Percentiles rank a stretch among this genome's conserved stretches.
phyloP scores from a whole-genome alignment of 2,888 invertebrate species.

The Ectemnius continuus region DNA sequence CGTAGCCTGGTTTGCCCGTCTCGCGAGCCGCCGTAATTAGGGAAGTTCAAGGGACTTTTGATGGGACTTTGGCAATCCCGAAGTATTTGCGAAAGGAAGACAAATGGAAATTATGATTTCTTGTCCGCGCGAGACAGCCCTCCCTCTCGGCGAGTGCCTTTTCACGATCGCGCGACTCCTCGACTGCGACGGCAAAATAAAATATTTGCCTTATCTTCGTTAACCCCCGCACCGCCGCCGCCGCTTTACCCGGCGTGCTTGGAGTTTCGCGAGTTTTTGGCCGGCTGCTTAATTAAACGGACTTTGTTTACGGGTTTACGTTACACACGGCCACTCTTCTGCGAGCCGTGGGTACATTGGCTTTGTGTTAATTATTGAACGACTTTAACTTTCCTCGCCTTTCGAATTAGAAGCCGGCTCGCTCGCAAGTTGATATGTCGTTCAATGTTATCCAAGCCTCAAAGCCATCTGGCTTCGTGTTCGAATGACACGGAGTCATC shows the following conservation, averaged over 20 bases:
- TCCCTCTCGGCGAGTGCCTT: not conserved
- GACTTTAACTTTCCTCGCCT: slow-evolving; percentile 1
- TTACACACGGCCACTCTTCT: slow-evolving; percentile 37
- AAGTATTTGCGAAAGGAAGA: slow-evolving; percentile 53
- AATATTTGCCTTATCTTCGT: slow-evolving; percentile 50
- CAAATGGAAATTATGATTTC: slow-evolving; percentile 56
- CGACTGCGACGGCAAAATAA: slow-evolving; percentile 33
- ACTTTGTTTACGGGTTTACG: slow-evolving; percentile 49
- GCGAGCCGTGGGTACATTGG: slow-evolving; percentile 35
- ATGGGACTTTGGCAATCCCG: slow-evolving; percentile 43
- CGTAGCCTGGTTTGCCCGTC: slow-evolving; percentile 47
- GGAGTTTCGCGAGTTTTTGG: slow-evolving; percentile 32
- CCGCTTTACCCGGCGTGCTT: no score
- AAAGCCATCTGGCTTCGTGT: not conserved
- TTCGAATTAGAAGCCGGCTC: no score
- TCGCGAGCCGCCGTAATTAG: slow-evolving; percentile 51
- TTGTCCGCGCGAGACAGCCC: slow-evolving; percentile 32
- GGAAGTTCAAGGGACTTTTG: slow-evolving; percentile 51
- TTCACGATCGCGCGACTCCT: not conserved
- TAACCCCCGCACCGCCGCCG: slow-evolving; percentile 24
- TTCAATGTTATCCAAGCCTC: no score
- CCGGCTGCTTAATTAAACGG: slow-evolving; percentile 47
- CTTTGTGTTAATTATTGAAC: slow-evolving; percentile 37
- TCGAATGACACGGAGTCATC: slow-evolving; percentile 1
- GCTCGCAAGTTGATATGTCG: no score